Base-by-base conservation (phyloP, 2,797 vertebrate species). In the Coluber constrictor region DNA sequence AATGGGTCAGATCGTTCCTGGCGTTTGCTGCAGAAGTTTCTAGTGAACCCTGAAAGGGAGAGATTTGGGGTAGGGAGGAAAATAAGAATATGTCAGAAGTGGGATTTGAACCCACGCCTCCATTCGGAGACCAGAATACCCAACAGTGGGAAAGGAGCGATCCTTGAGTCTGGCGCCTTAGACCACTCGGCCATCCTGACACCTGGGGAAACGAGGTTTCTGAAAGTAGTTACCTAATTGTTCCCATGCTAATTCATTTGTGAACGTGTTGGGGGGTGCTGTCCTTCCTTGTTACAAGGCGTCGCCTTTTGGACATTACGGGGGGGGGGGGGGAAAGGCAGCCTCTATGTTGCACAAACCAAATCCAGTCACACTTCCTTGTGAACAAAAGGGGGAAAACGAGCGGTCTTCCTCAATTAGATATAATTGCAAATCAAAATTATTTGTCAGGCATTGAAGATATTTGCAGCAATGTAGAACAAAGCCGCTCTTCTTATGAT, bases 161-260 rank as follows among this genome's bases (percentile, higher is more conserved):
- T 0, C 94, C 96, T 97, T 96, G 97, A 97, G 96, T 97, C 96
- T 97, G 97, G 97, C 95, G 96, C 96, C 96, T 97, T 96, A 97
- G 96, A 96, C 96, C 97, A 96, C 96, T 97, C 95, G 94, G 96
- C 96, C 96, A 96, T 96, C 96, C 97, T 97, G 96, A 97, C 96
- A 97, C 91, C 0, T 20, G 0, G 2, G 0, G 4, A 25, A 5
- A 0, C 0, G 1, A 0, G 0, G 0, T 0, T 56, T 18, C 4
- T 3, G n/a, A 9, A 83, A 83, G 1, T 5, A 3, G 1, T 0
- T 6, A 3, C 4, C 18, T 59, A 25, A 90, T 57, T 86, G 3
- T 4, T 37, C 37, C 12, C 15, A 3, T 9, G 47, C 32, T 63
- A 70, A 88, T 87, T 3, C 0, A 3, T 13, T n/a, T 1, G 32